phyloP scores from a whole-genome alignment of 2,888 invertebrate species.

The Diachrysia chrysitis region DNA sequence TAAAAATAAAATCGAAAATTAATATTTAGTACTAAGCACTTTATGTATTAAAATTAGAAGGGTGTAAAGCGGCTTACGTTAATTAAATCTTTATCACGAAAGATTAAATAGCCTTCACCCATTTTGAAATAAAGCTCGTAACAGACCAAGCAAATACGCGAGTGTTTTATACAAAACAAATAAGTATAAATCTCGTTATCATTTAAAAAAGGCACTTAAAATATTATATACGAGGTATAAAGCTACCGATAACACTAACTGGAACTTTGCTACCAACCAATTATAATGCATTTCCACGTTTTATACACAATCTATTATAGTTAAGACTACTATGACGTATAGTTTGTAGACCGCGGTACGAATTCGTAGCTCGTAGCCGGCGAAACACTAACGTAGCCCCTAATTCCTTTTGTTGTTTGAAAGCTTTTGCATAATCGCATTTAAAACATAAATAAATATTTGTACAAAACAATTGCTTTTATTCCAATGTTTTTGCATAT shows the following conservation, averaged over 20 bases:
- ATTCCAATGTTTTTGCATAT: constrained; percentile 35
- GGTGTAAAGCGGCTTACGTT: constrained; percentile 47
- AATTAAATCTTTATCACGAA: constrained; percentile 54
- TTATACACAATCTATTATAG: constrained; percentile 33
- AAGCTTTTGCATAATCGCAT: constrained; percentile 65
- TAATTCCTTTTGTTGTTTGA: constrained; percentile 63
- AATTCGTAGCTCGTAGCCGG: constrained; percentile 51
- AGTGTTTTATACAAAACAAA: not conserved
- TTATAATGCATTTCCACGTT: constrained; percentile 37
- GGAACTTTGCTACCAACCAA: constrained; percentile 22
- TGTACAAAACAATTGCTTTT: constrained; percentile 44
- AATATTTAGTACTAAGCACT: constrained; percentile 14
- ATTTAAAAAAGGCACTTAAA: not conserved
- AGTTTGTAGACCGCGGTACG: constrained; percentile 55
- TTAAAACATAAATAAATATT: constrained; percentile 61
- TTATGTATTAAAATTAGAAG: constrained; percentile 29
- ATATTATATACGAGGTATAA: not conserved
- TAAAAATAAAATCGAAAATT: not conserved
- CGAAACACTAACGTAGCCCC: constrained; percentile 50
- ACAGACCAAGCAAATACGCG: not conserved
- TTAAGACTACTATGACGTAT: constrained; percentile 30
- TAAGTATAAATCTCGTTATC: not conserved
- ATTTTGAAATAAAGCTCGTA: constrained; percentile 23
- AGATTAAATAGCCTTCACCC: constrained; percentile 31
- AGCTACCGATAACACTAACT: constrained; percentile 17